phyloP scores from a whole-genome alignment of 2,888 invertebrate species.

The Hetaerina titia region DNA sequence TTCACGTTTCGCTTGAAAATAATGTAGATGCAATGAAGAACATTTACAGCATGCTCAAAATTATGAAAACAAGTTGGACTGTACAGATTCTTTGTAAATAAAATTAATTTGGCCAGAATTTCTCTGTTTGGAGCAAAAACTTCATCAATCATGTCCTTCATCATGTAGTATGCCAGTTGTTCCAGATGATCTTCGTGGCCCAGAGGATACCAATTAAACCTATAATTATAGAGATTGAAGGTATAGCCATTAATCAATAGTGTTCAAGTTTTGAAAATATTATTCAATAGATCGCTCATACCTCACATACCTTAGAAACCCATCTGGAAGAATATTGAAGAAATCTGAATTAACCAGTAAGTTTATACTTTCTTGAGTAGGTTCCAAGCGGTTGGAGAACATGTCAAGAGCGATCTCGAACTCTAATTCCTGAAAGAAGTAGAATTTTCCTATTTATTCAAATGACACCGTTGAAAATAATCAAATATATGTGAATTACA shows the following conservation, averaged over 20 bases:
- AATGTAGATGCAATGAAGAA: background rate
- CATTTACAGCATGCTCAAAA: constrained; percentile 32
- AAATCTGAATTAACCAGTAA: background rate
- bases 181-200: constrained; percentile 5
- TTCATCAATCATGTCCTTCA: background rate
- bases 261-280: background rate
- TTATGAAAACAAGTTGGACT: background rate
- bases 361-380: background rate
- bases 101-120: background rate
- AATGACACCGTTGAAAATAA: no score
- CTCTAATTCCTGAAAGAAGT: background rate
- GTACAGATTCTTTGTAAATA: background rate
- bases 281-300: background rate
- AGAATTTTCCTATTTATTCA: background rate
- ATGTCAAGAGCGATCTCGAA: background rate
- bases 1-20: background rate
- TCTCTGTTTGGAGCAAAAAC: background rate
- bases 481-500: no score
- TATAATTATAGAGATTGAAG: background rate
- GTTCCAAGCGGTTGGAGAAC: constrained; percentile 5
- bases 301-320: background rate
- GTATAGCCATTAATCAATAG: background rate
- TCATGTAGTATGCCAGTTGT: constrained; percentile 4
- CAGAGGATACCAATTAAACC: constrained; percentile 3
- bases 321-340: background rate